A percentile compares a stretch with the other conserved stretches of the same genome.
These are phyloP conservation scores for Parauchenoglanis ngamensis DNA, from an alignment of 2,797 vertebrate genomes.

Conservation along the genomic window DNA sequence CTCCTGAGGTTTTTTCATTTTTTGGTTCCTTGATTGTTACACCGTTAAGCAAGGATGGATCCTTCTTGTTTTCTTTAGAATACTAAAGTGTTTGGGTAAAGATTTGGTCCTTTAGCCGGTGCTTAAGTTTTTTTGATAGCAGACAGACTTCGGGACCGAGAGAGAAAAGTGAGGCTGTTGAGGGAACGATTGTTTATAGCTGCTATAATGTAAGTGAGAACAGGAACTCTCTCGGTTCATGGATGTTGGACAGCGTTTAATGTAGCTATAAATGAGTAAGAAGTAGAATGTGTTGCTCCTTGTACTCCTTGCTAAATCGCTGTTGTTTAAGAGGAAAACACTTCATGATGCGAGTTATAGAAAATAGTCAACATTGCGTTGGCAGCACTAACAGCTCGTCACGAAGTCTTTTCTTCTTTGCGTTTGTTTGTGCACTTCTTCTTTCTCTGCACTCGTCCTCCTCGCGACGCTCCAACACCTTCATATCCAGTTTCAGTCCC, in stretches of 20 bases:
- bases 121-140: background rate
- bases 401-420: background rate
- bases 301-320: background rate
- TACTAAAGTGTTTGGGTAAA: too few species aligned
- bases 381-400: too few species aligned
- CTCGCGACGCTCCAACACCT: background rate
- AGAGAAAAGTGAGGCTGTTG: background rate
- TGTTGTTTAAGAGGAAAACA: background rate
- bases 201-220: too few species aligned
- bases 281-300: background rate
- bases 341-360: background rate
- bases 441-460: background rate
- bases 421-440: background rate
- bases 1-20: background rate
- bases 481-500: conserved; percentile 55
- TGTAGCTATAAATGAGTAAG: background rate
- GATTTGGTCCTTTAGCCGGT: too few species aligned
- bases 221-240: too few species aligned
- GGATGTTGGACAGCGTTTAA: background rate
- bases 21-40: background rate
- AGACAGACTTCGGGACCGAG: background rate
- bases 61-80: too few species aligned
- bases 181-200: too few species aligned
- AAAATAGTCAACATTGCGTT: background rate
- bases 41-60: background rate